A percentile compares a stretch with the other conserved stretches of the same genome.
Evolutionary conservation across 2,113 vertebrate genomes (phyloP).

Genomic region (Eptesicus fuscus): DNA sequence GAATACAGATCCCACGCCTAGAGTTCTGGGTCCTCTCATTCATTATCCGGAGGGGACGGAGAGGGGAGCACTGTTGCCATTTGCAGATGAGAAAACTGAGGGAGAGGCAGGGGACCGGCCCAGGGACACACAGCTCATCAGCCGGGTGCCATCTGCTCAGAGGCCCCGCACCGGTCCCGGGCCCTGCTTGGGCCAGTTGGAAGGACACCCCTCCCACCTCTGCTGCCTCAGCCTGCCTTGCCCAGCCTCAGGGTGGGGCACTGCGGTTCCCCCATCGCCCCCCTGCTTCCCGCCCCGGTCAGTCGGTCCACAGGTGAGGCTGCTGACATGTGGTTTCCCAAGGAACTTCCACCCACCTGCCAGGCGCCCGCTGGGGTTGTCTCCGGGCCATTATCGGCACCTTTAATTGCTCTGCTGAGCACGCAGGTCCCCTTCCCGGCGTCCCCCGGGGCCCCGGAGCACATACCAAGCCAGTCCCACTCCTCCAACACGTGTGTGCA

Average conservation of each 20-base stretch:
- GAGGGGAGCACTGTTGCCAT: accelerated
- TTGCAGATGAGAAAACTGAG: not conserved
- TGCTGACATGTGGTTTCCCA: not conserved
- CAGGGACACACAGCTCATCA: not conserved
- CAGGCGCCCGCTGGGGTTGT: not conserved
- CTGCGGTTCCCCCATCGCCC: accelerated
- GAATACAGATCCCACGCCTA: accelerated
- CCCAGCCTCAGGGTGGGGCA: not conserved
- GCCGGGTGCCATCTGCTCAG: accelerated
- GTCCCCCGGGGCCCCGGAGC: not conserved
- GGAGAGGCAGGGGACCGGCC: not conserved
- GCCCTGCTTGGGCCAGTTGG: accelerated
- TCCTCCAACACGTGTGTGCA: no score
- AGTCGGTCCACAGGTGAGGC: not conserved
- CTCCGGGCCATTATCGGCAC: not conserved
- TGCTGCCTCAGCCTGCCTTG: not conserved
- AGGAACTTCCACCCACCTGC: not conserved
- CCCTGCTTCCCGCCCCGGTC: accelerated
- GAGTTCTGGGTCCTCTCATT: not conserved
- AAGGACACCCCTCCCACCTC: not conserved
- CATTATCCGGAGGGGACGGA: no score
- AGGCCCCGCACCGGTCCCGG: not conserved
- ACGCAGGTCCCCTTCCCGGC: not conserved
- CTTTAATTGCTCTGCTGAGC: not conserved
- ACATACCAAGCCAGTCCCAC: not conserved